Conservation (phyloP, 2,113 vertebrate species). For the Numida meleagris region DNA sequence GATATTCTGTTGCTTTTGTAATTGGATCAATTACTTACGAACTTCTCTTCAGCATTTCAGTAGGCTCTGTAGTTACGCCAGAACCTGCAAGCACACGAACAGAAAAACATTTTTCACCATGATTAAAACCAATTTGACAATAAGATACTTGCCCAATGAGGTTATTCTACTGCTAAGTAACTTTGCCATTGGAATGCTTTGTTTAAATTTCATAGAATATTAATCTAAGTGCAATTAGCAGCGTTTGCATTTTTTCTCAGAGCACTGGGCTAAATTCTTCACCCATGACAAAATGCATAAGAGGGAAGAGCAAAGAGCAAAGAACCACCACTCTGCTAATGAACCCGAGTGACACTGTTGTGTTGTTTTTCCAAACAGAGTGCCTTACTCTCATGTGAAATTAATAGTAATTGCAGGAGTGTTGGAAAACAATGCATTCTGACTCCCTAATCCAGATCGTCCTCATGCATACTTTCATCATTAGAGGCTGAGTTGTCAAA, state of each 20-base stretch:
- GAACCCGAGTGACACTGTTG: background rate
- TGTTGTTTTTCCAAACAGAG: slow-evolving; percentile 1
- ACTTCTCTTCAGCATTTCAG: background rate
- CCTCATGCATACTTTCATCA: background rate
- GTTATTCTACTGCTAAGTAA: slow-evolving; percentile 16
- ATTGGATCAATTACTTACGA: background rate
- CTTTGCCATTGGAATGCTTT: background rate
- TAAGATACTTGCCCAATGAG: background rate
- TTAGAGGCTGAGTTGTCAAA: slow-evolving; percentile 31
- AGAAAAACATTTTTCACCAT: slow-evolving; percentile 23
- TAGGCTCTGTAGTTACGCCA: background rate
- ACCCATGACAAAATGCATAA: background rate
- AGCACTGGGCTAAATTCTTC: background rate
- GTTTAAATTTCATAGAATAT: slow-evolving; percentile 35
- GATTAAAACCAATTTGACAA: background rate
- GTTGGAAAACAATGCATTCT: background rate
- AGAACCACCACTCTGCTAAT: background rate
- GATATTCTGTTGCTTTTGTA: background rate
- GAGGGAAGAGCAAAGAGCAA: background rate
- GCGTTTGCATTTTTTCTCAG: background rate
- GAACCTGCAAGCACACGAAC: background rate
- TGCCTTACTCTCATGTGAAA: slow-evolving; percentile 20
- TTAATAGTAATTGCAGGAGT: background rate
- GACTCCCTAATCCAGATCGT: background rate
- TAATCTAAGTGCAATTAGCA: slow-evolving; percentile 44